Conservation (phyloP, 1,140 invertebrate genomes). For the Danaus plexippus region DNA sequence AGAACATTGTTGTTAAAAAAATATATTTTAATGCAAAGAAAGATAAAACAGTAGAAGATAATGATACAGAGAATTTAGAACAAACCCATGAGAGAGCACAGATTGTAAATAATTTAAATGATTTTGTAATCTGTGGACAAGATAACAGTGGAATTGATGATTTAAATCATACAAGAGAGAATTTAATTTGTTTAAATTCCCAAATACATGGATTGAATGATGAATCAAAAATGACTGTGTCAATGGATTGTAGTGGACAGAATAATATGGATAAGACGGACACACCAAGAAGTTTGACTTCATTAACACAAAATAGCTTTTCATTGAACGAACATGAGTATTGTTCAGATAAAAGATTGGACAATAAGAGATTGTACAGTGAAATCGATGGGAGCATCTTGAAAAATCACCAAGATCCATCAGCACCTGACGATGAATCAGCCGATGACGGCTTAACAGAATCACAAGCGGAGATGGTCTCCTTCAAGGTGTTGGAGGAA, state of each 20-base stretch:
- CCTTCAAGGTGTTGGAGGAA: conserved; percentile 41
- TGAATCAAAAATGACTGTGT: no score
- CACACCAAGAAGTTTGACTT: no score
- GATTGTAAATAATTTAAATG: no score
- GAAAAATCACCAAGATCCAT: conserved; percentile 1
- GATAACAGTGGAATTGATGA: background rate
- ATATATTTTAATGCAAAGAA: background rate
- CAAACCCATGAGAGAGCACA: background rate
- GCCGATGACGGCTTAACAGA: conserved; percentile 8
- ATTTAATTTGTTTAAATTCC: background rate
- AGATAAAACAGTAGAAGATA: background rate
- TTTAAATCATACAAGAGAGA: background rate
- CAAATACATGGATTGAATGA: no score
- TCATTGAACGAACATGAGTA: background rate
- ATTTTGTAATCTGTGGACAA: no score
- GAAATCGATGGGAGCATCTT: background rate
- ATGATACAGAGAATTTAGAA: background rate
- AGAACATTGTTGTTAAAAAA: conserved; percentile 7
- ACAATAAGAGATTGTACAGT: conserved; percentile 9
- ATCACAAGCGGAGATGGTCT: conserved; percentile 26
- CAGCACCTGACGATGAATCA: conserved; percentile 10
- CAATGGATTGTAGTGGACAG: no score
- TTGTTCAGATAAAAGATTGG: conserved; percentile 1
- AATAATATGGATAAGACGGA: no score
- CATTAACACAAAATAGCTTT: background rate